Evolutionary conservation across 2,113 vertebrate genomes (phyloP), one percentile per base, ranked within the genome.

Genomic region (Carollia perspicillata): DNA sequence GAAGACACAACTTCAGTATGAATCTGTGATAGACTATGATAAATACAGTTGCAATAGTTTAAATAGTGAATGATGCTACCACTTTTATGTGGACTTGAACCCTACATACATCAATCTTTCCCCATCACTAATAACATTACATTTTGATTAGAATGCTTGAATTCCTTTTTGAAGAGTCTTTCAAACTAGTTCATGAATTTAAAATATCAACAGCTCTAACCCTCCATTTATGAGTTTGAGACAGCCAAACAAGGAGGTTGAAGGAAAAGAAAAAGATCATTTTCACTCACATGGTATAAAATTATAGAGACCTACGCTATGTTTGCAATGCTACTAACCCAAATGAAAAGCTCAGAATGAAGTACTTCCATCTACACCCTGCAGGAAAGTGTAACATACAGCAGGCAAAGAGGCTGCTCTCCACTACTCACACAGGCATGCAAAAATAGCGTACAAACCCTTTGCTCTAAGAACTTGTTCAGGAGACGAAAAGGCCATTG

Each of bases 321-420:
- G 89, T 86, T 53, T 75, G 13, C 78, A 35, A 1, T 28, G 30
- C 58, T 91, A 74, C 72, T 90, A 96, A 97, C 11, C 2, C 79
- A 94, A 95, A 96, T 90, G 65, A 97, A 97, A 96, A 53, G 53
- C 80, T 93, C 65, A 85, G 74, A 97, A 95, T 93, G 93, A 97
- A 98, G 96, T 60, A 42, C 1, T 93, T 91, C 95, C 87, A 97
- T 95, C 93, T 90, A 66, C 22, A 83, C 87, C 51, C 75, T 78
- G 65, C 88, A 53, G 49, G 63, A 49, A 95, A 95, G 97, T 49
- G 4, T 35, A 79, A 53, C 84, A 30, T 72, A 84, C n/a, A 93
- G 77, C 72, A 92, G 26, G 55, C 83, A 89, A 80, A 89, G 51
- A 66, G 44, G 40, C 2, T 8, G 17, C 33, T 84, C 84, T 44